Base-by-base conservation (phyloP, 1,140 invertebrate genomes). In the Atta cephalotes region DNA sequence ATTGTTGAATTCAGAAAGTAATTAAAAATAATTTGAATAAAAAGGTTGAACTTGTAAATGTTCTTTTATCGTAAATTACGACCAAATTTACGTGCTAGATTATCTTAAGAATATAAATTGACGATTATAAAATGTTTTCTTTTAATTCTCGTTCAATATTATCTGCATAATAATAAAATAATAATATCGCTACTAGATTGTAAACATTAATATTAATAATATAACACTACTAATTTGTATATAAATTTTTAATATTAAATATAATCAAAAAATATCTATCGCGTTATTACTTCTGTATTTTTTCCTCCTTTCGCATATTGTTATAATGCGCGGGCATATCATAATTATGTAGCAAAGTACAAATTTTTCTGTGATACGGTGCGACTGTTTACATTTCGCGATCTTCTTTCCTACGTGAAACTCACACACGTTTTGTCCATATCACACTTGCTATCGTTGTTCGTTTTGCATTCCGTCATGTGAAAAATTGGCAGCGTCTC, bases 251-350 rank as follows among this genome's bases (percentile, higher is more conserved):
- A 94, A 89, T 93, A 92, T 94, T 93, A 94, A 94, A 94, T 94
- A 94, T 93, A 92, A 89, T 94, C 92, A 91, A 94, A 94, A 94
- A 94, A 94, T 93, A 94, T 93, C 89, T 94, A 92, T 91, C 63
- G 66, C 66, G 53, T 91, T 89, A 85, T 88, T 81, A 87, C 76
- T 90, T 16, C 88, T 88, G 81, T 88, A 90, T 21, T 90, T 79
- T 79, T 90, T 85, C 60, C 45, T 88, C 25, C 58, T 60, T 63
- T 87, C 72, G n/a, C 62, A 31, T 90, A 88, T 76, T 82, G 84
- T 71, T 80, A 62, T 84, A 90, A 89, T 53, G 56, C 25, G 35
- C 21, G 53, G 25, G n/a, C 6, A 58, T 70, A 74, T 91, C 65
- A 87, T 85, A 84, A 70, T 87, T 80, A 21, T 58, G 9, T 79